phyloP scores from a whole-genome alignment of 1,140 invertebrate species.

The Tetraneura akinire region DNA sequence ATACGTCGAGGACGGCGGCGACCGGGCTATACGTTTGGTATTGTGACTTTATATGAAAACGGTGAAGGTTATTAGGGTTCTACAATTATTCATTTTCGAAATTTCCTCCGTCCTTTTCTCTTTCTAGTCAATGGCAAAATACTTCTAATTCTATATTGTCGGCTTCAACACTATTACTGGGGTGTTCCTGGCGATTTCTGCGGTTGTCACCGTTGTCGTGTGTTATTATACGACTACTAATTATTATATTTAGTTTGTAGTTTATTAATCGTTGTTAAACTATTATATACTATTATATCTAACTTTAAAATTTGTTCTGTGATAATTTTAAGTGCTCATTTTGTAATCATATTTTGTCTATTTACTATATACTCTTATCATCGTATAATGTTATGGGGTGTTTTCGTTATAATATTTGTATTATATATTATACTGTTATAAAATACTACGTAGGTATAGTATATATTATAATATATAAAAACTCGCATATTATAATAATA shows the following conservation, averaged over 20 bases:
- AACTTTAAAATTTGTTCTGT: conserved; percentile 41
- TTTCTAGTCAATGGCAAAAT: neutral
- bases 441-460: too few species aligned
- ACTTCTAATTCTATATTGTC: too few species aligned
- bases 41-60: neutral
- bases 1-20: neutral
- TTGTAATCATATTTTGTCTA: conserved; percentile 9
- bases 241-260: too few species aligned
- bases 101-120: neutral
- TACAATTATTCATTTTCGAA: neutral
- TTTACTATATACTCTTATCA: neutral
- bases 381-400: too few species aligned
- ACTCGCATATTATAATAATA: neutral
- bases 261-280: conserved; percentile 7
- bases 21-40: neutral
- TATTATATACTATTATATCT: neutral
- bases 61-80: conserved; percentile 20
- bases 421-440: too few species aligned
- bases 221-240: too few species aligned
- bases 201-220: neutral
- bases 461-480: too few species aligned
- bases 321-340: conserved; percentile 41
- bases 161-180: neutral
- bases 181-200: neutral
- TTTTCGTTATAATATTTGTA: too few species aligned